Conservation (phyloP, 2,888 invertebrate species). For the Caenorhabditis wallacei region DNA sequence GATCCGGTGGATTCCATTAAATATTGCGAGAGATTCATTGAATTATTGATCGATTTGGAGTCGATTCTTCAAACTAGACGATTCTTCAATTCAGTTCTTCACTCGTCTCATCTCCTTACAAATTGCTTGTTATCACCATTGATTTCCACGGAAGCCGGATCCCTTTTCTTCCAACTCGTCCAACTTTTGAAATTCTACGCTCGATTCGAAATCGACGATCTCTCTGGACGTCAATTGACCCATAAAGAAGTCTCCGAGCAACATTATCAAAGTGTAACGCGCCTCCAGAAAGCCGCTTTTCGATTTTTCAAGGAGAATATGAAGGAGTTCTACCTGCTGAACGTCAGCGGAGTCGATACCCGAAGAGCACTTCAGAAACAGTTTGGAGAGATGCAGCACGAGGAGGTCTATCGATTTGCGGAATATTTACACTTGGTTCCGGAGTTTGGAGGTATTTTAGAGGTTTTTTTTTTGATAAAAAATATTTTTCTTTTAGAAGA, state of each 20-base stretch:
- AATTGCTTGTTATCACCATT: constrained; percentile 91
- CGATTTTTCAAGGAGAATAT: constrained; percentile 85
- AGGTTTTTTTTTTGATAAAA: no score
- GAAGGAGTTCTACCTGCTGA: constrained; percentile 92
- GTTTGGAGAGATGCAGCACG: constrained; percentile 86
- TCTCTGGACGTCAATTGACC: constrained; percentile 77
- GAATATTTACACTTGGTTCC: constrained; percentile 93
- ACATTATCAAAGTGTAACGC: constrained; percentile 94
- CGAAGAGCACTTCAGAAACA: constrained; percentile 91
- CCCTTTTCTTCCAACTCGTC: constrained; percentile 87
- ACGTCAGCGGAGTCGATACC: constrained; percentile 96
- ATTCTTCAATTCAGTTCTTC: constrained; percentile 96
- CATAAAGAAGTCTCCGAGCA: constrained; percentile 87
- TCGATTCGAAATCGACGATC: constrained; percentile 96
- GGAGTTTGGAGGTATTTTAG: constrained; percentile 83
- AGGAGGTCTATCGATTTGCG: constrained; percentile 91
- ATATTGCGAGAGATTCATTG: constrained; percentile 95
- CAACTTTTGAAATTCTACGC: constrained; percentile 97
- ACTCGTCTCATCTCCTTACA: constrained; percentile 95
- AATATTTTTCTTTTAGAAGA: constrained; percentile 21
- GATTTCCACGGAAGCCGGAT: constrained; percentile 77
- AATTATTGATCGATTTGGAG: constrained; percentile 96
- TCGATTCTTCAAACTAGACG: constrained; percentile 93
- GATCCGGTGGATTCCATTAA: constrained; percentile 86
- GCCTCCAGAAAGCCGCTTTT: constrained; percentile 95